phyloP scores from a whole-genome alignment of 2,113 vertebrate genomes.

The Piliocolobus tephrosceles region DNA sequence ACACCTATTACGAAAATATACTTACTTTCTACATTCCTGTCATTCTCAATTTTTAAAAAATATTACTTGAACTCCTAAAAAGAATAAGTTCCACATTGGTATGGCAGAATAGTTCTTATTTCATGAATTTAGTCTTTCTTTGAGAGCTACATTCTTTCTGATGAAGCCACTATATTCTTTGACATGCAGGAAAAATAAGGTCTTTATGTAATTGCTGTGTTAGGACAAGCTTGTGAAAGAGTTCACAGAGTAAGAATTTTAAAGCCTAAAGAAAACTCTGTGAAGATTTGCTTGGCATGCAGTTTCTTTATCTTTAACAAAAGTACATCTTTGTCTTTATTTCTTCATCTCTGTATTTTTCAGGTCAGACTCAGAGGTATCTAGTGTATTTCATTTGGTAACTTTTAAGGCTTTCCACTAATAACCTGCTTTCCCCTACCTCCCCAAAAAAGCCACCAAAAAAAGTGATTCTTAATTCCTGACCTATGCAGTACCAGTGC shows the following conservation, averaged over 20 bases:
- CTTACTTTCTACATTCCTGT: neutral
- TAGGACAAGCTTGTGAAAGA: neutral
- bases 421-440: neutral
- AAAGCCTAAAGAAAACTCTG: neutral
- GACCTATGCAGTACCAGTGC: neutral
- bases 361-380: neutral
- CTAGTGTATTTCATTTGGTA: neutral
- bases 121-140: neutral
- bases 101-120: neutral
- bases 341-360: neutral
- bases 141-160: neutral
- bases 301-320: neutral
- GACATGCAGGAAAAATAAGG: neutral
- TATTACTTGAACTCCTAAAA: constrained; percentile 14
- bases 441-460: neutral
- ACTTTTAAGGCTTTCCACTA: neutral
- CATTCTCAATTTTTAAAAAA: neutral
- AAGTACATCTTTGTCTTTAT: constrained; percentile 3
- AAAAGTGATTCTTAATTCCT: neutral
- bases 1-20: neutral
- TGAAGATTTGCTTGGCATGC: neutral
- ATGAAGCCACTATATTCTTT: constrained; percentile 3
- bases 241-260: constrained; percentile 1
- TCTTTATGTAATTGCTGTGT: neutral
- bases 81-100: neutral